These are phyloP conservation scores for Sicus ferrugineus DNA, from an alignment of 2,888 invertebrate species.

Conservation along the genomic window DNA sequence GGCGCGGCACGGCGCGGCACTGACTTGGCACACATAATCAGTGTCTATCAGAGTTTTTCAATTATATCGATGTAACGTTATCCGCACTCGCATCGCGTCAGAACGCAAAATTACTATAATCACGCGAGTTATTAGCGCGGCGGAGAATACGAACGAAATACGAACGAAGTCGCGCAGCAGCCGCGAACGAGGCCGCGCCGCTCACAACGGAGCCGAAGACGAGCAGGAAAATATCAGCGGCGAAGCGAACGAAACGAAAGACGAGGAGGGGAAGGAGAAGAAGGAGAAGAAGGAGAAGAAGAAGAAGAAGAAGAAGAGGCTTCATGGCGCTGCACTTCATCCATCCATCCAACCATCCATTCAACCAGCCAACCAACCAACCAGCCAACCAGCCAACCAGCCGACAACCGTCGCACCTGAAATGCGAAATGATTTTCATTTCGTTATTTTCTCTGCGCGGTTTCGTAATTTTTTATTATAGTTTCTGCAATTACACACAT, in stretches of 20 bases:
- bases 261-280: background rate
- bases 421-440: conserved; percentile 28
- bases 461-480: conserved; percentile 28
- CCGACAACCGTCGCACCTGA: conserved; percentile 12
- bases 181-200: conserved; percentile 7
- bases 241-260: background rate
- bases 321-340: background rate
- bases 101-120: conserved; percentile 66
- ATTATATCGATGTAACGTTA: conserved; percentile 66
- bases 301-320: background rate
- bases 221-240: no score
- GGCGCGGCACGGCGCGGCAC: conserved; percentile 36
- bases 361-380: no score
- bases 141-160: conserved; percentile 45
- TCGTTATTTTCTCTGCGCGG: conserved; percentile 5
- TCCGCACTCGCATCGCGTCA: conserved; percentile 64
- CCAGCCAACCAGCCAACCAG: no score
- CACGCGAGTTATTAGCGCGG: conserved; percentile 66
- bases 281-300: background rate
- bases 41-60: conserved; percentile 66
- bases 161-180: no score
- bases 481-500: conserved; percentile 24
- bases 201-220: conserved; percentile 15
- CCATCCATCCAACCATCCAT: conserved; percentile 18
- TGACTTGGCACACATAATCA: conserved; percentile 60